phyloP scores from a whole-genome alignment of 2,113 vertebrate species.

The Ctenomys sociabilis region DNA sequence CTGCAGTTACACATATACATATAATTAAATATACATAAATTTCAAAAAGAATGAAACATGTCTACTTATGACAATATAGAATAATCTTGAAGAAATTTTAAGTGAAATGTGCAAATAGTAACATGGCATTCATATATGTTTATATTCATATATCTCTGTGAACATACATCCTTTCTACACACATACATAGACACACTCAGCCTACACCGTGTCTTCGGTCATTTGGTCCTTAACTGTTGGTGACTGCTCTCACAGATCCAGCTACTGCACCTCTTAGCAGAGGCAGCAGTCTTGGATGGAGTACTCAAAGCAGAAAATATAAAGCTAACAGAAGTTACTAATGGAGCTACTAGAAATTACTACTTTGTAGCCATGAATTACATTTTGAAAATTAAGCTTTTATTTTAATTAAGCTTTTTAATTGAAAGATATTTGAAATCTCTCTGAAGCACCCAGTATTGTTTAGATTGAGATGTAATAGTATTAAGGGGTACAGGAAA shows the following conservation, averaged over 20 bases:
- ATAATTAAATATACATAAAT: neutral
- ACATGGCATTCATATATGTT: neutral
- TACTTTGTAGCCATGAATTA: neutral
- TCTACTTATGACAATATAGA: neutral
- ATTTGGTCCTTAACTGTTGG: neutral
- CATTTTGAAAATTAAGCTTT: slow-evolving; percentile 16
- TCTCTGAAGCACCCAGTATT: neutral
- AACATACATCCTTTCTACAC: neutral
- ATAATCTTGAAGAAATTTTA: neutral
- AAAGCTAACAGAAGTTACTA: neutral
- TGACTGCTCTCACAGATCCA: neutral
- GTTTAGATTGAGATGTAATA: neutral
- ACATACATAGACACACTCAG: neutral
- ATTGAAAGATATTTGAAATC: neutral
- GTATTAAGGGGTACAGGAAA: neutral
- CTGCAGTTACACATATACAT: neutral
- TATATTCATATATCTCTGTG: neutral
- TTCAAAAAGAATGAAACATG: neutral
- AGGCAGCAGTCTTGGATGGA: neutral
- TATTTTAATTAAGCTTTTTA: slow-evolving; percentile 3
- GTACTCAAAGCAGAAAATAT: neutral
- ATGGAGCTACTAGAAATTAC: neutral
- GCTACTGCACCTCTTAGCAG: neutral
- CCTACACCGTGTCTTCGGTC: neutral
- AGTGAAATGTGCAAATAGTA: slow-evolving; percentile 1